phyloP scores from a whole-genome alignment of 1,140 invertebrate genomes.

The honey bee (Apis mellifera) region DNA sequence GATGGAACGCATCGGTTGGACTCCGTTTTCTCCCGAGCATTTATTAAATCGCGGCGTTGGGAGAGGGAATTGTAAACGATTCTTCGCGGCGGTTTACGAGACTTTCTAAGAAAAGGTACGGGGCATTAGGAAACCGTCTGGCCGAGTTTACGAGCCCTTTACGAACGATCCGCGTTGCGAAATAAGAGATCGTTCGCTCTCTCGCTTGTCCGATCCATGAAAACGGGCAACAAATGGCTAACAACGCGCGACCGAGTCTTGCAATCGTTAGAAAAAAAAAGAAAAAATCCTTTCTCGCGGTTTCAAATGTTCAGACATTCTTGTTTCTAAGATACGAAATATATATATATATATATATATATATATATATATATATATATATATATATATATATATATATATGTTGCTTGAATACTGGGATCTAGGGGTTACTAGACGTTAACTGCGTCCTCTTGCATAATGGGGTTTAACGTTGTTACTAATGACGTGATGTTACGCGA shows the following conservation, averaged over 20 bases:
- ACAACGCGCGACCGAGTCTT: not conserved
- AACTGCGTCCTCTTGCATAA: too few species aligned
- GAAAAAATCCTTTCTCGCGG: not conserved
- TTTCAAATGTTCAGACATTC: not conserved
- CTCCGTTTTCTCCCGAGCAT: constrained; percentile 35
- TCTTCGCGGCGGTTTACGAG: constrained; percentile 46
- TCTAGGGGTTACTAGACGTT: too few species aligned
- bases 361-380: too few species aligned
- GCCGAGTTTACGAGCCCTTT: constrained; percentile 45
- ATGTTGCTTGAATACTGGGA: too few species aligned
- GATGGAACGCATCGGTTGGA: constrained; percentile 25
- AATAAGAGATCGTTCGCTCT: constrained; percentile 40
- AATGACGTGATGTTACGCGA: too few species aligned
- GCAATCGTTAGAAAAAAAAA: not conserved
- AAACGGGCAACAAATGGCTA: constrained; percentile 7
- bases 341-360: too few species aligned
- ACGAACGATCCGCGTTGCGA: constrained; percentile 37
- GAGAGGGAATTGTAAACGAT: constrained; percentile 43
- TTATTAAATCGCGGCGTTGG: constrained; percentile 50
- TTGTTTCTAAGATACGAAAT: too few species aligned
- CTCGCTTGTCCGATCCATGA: not conserved
- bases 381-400: too few species aligned
- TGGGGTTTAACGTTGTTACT: too few species aligned
- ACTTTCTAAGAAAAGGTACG: constrained; percentile 47
- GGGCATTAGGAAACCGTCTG: constrained; percentile 44